Evolutionary conservation across 2,797 vertebrate genomes (phyloP).

Genomic region (Triplophysa yarkandensis): DNA sequence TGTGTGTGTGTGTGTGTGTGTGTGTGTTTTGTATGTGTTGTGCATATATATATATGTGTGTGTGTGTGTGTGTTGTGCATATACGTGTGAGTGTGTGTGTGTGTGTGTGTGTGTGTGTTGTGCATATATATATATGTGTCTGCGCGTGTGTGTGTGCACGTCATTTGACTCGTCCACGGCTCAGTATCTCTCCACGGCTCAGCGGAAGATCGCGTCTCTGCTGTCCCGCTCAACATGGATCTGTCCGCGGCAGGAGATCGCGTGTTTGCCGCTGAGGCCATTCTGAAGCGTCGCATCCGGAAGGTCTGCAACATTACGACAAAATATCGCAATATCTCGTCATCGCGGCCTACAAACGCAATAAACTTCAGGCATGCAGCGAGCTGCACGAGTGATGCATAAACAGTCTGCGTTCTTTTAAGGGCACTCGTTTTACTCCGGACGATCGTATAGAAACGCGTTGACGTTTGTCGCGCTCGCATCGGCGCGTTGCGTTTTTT

Average conservation of each 20-base stretch:
- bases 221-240: conserved; percentile 75
- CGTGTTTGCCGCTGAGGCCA: conserved; percentile 85
- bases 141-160: not conserved
- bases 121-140: not conserved
- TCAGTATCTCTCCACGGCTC: conserved; percentile 43
- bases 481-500: too few relatives aligned
- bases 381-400: not conserved
- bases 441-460: not conserved
- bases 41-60: too few relatives aligned
- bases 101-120: not conserved
- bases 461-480: not conserved
- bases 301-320: conserved; percentile 67
- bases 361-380: conserved; percentile 38
- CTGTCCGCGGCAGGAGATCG: conserved; percentile 85
- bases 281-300: conserved; percentile 83
- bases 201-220: conserved; percentile 38
- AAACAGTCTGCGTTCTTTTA: not conserved
- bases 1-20: too few relatives aligned
- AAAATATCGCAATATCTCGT: not conserved
- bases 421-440: not conserved
- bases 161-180: conserved; percentile 21
- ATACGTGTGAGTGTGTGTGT: conserved; percentile 22
- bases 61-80: too few relatives aligned
- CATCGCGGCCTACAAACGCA: conserved; percentile 41
- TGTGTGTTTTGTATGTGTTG: too few relatives aligned